Conservation (phyloP, 2,113 vertebrate genomes). For the Crotalus viridis region DNA sequence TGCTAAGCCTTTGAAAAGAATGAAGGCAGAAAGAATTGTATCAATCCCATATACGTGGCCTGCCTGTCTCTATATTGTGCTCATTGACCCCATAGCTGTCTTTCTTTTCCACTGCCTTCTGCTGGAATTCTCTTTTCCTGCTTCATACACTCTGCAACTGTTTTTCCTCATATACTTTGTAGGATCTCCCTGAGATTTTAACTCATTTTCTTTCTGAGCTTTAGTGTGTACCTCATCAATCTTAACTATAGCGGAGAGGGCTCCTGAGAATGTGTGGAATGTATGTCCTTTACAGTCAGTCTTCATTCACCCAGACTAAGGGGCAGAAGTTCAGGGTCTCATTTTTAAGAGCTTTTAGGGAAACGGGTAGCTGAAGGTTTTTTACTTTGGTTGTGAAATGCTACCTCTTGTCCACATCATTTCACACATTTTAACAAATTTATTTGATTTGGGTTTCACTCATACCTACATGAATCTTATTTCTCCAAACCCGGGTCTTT, state of each 20-base stretch:
- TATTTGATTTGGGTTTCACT: constrained; percentile 28
- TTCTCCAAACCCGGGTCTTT: background rate
- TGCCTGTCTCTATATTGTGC: background rate
- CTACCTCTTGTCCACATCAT: background rate
- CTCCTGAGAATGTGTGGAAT: background rate
- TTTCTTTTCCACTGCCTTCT: background rate
- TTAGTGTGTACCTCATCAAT: background rate
- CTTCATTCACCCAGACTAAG: background rate
- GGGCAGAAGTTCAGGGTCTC: background rate
- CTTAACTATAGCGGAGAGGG: background rate
- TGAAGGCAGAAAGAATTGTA: background rate
- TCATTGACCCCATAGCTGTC: background rate
- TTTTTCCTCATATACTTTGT: background rate
- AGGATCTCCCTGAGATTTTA: background rate
- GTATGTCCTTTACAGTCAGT: background rate
- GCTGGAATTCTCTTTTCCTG: background rate
- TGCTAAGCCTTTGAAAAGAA: background rate
- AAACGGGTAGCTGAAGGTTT: background rate
- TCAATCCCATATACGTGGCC: background rate
- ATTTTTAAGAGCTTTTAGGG: background rate
- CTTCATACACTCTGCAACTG: background rate
- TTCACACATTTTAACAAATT: background rate
- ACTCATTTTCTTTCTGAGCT: background rate
- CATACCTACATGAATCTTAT: no score
- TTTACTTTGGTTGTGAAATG: background rate